phyloP scores from a whole-genome alignment of 2,888 invertebrate species.

The Tetramorium bicarinatum region DNA sequence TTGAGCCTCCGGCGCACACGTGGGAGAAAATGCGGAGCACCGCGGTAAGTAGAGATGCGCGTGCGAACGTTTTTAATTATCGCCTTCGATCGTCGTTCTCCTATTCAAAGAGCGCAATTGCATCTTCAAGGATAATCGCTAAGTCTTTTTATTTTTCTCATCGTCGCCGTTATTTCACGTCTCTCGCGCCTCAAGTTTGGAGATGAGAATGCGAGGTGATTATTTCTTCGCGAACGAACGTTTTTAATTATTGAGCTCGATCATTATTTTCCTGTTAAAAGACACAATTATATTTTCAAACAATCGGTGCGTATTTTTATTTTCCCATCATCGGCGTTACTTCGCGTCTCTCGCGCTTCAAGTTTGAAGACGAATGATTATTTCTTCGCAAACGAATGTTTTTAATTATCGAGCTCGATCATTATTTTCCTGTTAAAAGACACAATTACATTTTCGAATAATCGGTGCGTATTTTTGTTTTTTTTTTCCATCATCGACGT shows the following conservation, averaged over 20 bases:
- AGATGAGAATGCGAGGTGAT: neutral
- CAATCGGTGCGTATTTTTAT: neutral
- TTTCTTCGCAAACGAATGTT: neutral
- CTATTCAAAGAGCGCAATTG: neutral
- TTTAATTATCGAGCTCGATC: neutral
- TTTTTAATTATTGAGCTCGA: neutral
- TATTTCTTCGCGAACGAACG: no score
- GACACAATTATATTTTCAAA: neutral
- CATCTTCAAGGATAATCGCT: no score
- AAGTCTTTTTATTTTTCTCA: no score
- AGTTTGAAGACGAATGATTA: neutral
- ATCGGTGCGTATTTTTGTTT: no score
- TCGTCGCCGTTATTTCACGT: neutral
- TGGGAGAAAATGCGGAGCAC: constrained; percentile 41
- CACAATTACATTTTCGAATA: neutral
- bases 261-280: no score
- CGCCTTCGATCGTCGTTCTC: neutral
- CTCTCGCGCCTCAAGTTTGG: neutral
- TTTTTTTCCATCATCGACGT: neutral
- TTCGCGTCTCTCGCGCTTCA: neutral
- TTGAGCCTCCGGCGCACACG: constrained; percentile 5
- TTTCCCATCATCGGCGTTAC: neutral
- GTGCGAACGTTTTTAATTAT: neutral
- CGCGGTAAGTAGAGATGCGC: constrained; percentile 43
- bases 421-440: neutral